Base-by-base conservation (phyloP, 2,113 vertebrate genomes). In the Ornithorhynchus anatinus region DNA sequence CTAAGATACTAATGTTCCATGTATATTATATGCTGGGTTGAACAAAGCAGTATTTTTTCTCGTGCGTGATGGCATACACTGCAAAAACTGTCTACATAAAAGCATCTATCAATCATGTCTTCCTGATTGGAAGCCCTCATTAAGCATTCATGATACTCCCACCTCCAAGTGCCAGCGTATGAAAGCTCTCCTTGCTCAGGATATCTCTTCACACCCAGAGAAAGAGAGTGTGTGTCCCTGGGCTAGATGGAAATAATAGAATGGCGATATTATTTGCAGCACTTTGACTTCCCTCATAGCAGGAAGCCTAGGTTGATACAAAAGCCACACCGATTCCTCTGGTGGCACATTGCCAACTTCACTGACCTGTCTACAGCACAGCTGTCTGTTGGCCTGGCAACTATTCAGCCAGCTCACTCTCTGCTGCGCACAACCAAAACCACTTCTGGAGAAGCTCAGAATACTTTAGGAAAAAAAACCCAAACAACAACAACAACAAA, bases 241-340 rank as follows among this genome's bases (percentile, higher is more conserved):
- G 77, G 33, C 20, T 38, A 11, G 7, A 19, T 56, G 29, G 11
- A 66, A 27, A 75, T 66, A 53, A 75, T 54, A 35, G 69, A 68
- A 79, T 58, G 6, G 51, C 23, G 22, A 14, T 15, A 37, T 15
- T 33, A 16, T 14, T 54, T 37, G 6, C 31, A 77, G 66, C 6
- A 65, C 45, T 76, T 84, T 64, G 63, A 37, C 32, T 80, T 89
- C 82, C 71, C 88, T 87, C 63, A 79, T 64, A 75, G 38, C 38
- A 58, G 33, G 80, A 89, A 86, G 78, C 43, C 79, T 54, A 9
- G 20, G 33, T 63, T 84, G 82, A 75, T 48, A 65, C 75, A 44
- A 79, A 88, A 84, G 44, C 35, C 12, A 8, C 4, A 36, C 12
- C 16, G 77, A 50, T 51, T 42, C 40, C 74, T 66, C 38, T 17